These are phyloP conservation scores for Grallaria varia DNA, from an alignment of 2,113 vertebrate genomes.

Conservation along the genomic window DNA sequence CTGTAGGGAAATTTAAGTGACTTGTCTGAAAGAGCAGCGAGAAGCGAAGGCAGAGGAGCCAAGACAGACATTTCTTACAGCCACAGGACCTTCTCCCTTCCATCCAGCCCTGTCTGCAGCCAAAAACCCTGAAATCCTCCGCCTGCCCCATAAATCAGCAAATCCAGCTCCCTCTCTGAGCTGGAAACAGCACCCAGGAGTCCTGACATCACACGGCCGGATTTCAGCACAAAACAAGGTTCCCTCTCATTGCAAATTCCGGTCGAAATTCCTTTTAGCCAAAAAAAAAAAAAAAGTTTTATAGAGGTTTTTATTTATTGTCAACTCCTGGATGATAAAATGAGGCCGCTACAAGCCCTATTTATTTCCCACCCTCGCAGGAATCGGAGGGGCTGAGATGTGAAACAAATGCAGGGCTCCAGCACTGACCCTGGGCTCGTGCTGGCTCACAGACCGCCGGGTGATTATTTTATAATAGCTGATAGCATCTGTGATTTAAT, in stretches of 20 bases:
- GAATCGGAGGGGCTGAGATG: constrained; percentile 35
- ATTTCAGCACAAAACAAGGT: constrained; percentile 9
- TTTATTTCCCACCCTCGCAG: constrained; percentile 48
- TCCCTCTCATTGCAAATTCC: constrained; percentile 28
- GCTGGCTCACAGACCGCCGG: constrained; percentile 57
- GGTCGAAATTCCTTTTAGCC: background rate
- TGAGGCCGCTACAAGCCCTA: background rate
- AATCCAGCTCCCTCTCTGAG: background rate
- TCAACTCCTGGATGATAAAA: constrained; percentile 53
- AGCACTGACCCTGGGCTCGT: constrained; percentile 52
- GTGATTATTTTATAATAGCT: constrained; percentile 77
- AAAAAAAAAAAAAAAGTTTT: constrained; percentile 58
- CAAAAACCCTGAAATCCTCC: background rate
- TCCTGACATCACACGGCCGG: background rate
- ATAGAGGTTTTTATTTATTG: constrained; percentile 45
- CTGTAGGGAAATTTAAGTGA: constrained; percentile 33
- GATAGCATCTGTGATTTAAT: constrained; percentile 78
- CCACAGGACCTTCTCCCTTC: background rate
- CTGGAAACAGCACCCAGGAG: background rate
- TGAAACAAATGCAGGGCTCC: constrained; percentile 35
- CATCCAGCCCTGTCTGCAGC: background rate
- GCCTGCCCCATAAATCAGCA: background rate
- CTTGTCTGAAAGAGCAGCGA: background rate
- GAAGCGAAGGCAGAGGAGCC: background rate
- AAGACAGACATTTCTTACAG: background rate